Evolutionary conservation across 2,888 invertebrate genomes (phyloP), one percentile per base, ranked within the genome.

Genomic region (Hyles lineata): DNA sequence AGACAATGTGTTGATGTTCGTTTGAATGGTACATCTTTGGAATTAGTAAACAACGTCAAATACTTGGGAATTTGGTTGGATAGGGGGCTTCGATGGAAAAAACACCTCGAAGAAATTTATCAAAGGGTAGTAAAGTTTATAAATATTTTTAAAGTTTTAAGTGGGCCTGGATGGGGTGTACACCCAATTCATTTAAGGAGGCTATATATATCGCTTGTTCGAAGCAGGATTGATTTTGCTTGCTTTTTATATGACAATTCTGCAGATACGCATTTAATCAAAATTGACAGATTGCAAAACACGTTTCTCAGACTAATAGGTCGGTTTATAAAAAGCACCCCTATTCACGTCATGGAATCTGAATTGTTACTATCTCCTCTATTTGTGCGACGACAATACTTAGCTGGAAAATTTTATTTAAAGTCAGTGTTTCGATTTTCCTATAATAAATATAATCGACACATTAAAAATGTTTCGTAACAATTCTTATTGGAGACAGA

Each of bases 151-250:
- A 71, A 61, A 29, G 58, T 72, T 19, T 72, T 72, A 72, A 52
- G 77, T 74, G 72, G 72, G 3, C 55, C 63, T n/a, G 67, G 35
- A 3, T 72, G 72, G 72, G 72, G 72, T 29, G 78, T 76, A 9
- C 75, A 75, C 21, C 75, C 72, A 58, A 72, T 72, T 52, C 71
- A 75, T 19, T 58, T 75, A 55, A 50, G 74, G 55, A 50, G 74
- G 23, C 25, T 72, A 21, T 75, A 75, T 32, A 75, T 75, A 23
- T 58, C 74, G 11, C 21, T 75, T 6, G 72, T 74, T 50, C 32
- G 60, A 21, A 70, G 70, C 62, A 70, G 62, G 8, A 15, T 58
- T 8, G 74, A 72, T 35, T 72, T 55, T 52, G 43, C 23, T 11
- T 23, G 69, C 52, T 35, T 70, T 63, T 50, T 72, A 9, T 72